Conservation (phyloP, 92 coral and sea anemone species). For the Zoanthus sansibaricus region DNA sequence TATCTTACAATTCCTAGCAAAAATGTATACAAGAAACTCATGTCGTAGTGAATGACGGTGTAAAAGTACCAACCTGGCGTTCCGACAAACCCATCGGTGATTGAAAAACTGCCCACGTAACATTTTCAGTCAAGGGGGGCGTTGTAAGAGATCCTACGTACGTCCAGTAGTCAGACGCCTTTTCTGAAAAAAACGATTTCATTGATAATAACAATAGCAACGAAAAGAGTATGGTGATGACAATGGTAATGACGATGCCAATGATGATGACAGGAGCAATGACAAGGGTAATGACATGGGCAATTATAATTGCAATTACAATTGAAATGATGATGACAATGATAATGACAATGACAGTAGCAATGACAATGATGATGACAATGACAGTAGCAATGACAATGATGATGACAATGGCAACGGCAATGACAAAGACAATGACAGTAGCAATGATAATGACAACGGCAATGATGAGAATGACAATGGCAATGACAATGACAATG, state of each 20-base stretch:
- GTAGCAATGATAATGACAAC: neutral
- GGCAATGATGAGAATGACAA: too few relatives aligned
- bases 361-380: neutral
- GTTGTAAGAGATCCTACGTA: constrained; percentile 45
- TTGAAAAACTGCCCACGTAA: constrained; percentile 47
- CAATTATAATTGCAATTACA: neutral
- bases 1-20: too few relatives aligned
- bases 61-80: constrained; percentile 25
- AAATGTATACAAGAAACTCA: neutral
- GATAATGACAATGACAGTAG: neutral
- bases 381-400: neutral
- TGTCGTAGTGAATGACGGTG: neutral
- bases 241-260: neutral
- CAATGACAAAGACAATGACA: neutral
- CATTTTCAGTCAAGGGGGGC: constrained; percentile 44
- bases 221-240: neutral
- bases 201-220: neutral
- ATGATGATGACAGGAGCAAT: neutral
- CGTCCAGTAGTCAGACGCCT: constrained; percentile 39
- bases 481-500: too few relatives aligned
- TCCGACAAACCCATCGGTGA: constrained; percentile 32
- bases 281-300: neutral
- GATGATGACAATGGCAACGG: neutral
- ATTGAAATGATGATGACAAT: too few relatives aligned
- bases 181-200: neutral